Base-by-base conservation (phyloP, 2,113 vertebrate genomes). In the Micromys minutus region DNA sequence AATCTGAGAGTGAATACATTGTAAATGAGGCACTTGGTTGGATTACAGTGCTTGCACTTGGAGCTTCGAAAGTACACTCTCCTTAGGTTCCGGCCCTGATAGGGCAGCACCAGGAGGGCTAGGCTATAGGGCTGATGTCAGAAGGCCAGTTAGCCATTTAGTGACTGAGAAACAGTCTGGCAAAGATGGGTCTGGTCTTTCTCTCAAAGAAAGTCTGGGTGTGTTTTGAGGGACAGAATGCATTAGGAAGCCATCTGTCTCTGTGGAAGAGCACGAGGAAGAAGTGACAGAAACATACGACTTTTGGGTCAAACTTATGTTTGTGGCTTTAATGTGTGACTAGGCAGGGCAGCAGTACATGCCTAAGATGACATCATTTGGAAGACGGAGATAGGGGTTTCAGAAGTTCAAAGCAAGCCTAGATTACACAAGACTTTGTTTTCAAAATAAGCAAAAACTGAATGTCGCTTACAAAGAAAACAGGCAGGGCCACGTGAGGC, bases 221-320 rank as follows among this genome's bases (percentile, higher is more conserved):
- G 42, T 63, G 45, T 86, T 65, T 95, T 79, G 77, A 79, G 47
- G 74, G 63, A 90, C 15, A 83, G 16, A 76, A 22, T 88, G 76
- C 74, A 31, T 89, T 63, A 93, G 50, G 74, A 87, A 95, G 75
- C 57, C 47, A 72, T 67, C 55, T 87, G 80, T 47, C 7, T 91
- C 69, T 50, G 36, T 50, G 45, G 42, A 69, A 47, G 75, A 85
- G 50, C 15, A 36, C 3, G 55, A 52, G n/a, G 65, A 39, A 71
- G 75, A 89, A 87, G 89, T 5, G 74, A 71, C 11, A 92, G 8
- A 57, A 86, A 85, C 45, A 10, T 24, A 26, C 24, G 12, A 57
- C 59, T 97, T 93, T 71, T 15, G 76, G 59, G 57, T 52, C 36
- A 89, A 63, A 89, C 77, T 63, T 75, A 31, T 65, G 11, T 69